These are phyloP conservation scores for Brachionus plicatilis DNA, from an alignment of 1,140 invertebrate species.

Conservation along the genomic window DNA sequence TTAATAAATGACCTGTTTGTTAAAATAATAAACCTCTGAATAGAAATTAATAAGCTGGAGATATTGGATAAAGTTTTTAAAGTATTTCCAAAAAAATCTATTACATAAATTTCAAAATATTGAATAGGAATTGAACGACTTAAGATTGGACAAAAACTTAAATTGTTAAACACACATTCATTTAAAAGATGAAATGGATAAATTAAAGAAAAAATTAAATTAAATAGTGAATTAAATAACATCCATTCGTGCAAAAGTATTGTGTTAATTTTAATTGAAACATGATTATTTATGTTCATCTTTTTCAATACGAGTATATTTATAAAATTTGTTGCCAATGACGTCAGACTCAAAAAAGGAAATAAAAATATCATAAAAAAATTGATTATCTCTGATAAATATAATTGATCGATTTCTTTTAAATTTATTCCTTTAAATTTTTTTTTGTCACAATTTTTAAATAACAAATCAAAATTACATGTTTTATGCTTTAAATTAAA, in stretches of 20 bases:
- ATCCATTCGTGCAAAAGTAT: neutral
- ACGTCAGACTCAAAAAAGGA: neutral
- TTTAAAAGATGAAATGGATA: neutral
- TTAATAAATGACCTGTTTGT: neutral
- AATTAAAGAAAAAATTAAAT: neutral
- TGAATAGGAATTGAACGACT: neutral
- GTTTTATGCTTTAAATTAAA: neutral
- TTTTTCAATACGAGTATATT: neutral
- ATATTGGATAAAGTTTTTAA: neutral
- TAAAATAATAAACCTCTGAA: neutral
- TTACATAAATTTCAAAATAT: neutral
- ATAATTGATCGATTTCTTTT: neutral
- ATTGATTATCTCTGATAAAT: neutral
- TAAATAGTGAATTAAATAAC: neutral
- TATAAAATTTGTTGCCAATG: neutral
- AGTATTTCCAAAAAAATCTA: neutral
- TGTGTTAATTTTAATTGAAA: neutral
- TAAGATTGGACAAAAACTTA: neutral
- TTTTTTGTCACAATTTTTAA: neutral
- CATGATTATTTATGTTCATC: neutral
- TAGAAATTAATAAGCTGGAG: neutral
- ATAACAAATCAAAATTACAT: neutral
- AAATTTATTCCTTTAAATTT: neutral
- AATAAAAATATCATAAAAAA: neutral
- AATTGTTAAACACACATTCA: neutral